phyloP scores from a whole-genome alignment of 2,888 invertebrate species.

The Sarcophaga subvicina region DNA sequence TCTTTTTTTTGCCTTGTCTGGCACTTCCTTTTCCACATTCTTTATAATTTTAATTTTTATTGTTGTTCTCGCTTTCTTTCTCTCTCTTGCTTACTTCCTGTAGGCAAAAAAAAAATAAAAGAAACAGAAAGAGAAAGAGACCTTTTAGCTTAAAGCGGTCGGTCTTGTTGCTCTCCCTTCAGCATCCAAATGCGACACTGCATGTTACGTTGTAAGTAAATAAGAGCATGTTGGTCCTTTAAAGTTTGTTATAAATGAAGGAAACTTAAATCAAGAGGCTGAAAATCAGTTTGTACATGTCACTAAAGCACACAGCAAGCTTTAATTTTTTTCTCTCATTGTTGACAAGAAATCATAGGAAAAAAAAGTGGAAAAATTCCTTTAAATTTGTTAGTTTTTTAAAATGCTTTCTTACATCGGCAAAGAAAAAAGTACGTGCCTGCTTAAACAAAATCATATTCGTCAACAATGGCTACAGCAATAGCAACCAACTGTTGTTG shows the following conservation, averaged over 20 bases:
- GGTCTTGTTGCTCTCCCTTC: slow-evolving; percentile 21
- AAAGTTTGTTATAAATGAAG: slow-evolving; percentile 49
- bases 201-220: slow-evolving; percentile 6
- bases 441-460: slow-evolving; percentile 46
- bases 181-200: neutral
- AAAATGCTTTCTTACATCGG: neutral
- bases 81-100: slow-evolving; percentile 29
- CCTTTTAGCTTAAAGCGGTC: slow-evolving; percentile 49
- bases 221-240: slow-evolving; percentile 50
- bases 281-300: slow-evolving; percentile 70
- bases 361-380: neutral
- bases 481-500: slow-evolving; percentile 65
- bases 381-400: slow-evolving; percentile 22
- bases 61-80: slow-evolving; percentile 28
- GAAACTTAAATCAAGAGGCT: slow-evolving; percentile 63
- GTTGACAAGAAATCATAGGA: slow-evolving; percentile 22
- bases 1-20: slow-evolving; percentile 51
- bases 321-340: slow-evolving; percentile 64
- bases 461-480: neutral
- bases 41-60: slow-evolving; percentile 41
- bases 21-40: slow-evolving; percentile 54
- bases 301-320: slow-evolving; percentile 63
- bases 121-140: neutral
- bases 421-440: slow-evolving; percentile 51
- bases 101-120: neutral